These are phyloP conservation scores for Lochmaea crataegi DNA, from an alignment of 2,888 invertebrate genomes.

Conservation along the genomic window DNA sequence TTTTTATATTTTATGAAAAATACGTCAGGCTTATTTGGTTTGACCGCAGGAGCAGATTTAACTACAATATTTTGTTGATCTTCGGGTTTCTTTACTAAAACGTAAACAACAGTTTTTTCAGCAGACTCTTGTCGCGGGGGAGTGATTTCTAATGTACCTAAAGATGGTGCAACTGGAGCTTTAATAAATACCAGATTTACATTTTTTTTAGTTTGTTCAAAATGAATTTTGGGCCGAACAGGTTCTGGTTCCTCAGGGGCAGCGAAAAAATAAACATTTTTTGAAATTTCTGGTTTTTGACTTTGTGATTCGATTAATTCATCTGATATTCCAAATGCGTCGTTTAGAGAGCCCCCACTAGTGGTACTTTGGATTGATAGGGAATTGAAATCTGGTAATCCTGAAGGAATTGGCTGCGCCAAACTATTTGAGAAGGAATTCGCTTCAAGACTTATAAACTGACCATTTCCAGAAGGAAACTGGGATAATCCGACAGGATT, in stretches of 20 bases:
- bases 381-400: neutral
- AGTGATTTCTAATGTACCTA: conserved; percentile 52
- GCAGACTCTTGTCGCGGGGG: conserved; percentile 43
- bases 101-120: conserved; percentile 61
- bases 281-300: conserved; percentile 49
- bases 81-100: conserved; percentile 69
- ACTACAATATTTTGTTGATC: conserved; percentile 67
- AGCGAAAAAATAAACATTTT: conserved; percentile 60
- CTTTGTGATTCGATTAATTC: neutral
- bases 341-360: conserved; percentile 29
- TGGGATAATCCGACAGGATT: neutral
- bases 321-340: conserved; percentile 32
- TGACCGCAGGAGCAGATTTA: conserved; percentile 81
- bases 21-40: conserved; percentile 88
- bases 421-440: conserved; percentile 11
- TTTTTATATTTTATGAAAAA: conserved; percentile 89
- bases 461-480: neutral
- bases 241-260: conserved; percentile 59
- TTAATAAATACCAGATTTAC: conserved; percentile 67
- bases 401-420: neutral
- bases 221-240: conserved; percentile 48
- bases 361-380: conserved; percentile 6
- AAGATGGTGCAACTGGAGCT: conserved; percentile 56
- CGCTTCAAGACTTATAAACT: neutral
- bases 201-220: conserved; percentile 59